Evolutionary conservation across 2,888 invertebrate genomes (phyloP).

Genomic region (Sepiola atlantica): DNA sequence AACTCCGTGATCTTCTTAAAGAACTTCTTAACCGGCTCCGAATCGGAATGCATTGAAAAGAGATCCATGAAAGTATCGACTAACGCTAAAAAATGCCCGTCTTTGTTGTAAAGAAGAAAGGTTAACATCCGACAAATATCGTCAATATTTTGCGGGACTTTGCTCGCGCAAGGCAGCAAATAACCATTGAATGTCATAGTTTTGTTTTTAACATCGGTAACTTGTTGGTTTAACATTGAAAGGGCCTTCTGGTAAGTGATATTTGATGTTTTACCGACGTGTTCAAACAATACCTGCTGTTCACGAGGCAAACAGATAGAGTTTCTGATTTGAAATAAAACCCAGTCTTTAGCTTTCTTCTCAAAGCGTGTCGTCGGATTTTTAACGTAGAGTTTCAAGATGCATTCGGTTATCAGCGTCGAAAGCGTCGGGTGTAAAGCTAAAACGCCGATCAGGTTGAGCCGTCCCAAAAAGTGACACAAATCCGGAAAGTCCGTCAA

Average conservation of each 20-base stretch:
- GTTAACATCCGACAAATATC: neutral
- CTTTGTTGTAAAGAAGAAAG: neutral
- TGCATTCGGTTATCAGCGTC: neutral
- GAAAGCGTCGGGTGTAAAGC: neutral
- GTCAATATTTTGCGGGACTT: neutral
- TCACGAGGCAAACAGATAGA: neutral
- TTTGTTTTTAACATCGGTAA: neutral
- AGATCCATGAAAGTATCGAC: neutral
- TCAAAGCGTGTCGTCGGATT: neutral
- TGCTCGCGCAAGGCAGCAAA: neutral
- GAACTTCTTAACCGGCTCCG: neutral
- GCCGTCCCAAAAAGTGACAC: neutral
- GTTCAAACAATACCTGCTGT: neutral
- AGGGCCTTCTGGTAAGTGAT: neutral
- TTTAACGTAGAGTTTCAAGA: neutral
- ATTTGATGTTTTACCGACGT: neutral
- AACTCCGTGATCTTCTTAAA: neutral
- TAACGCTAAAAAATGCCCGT: neutral
- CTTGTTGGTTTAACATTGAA: neutral
- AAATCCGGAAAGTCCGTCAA: neutral
- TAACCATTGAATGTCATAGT: neutral
- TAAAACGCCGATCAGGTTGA: neutral
- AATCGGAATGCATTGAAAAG: neutral
- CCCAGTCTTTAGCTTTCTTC: neutral
- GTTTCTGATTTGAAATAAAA: neutral